Conservation (phyloP, 2,113 vertebrate genomes). For the Corydoras sp. region DNA sequence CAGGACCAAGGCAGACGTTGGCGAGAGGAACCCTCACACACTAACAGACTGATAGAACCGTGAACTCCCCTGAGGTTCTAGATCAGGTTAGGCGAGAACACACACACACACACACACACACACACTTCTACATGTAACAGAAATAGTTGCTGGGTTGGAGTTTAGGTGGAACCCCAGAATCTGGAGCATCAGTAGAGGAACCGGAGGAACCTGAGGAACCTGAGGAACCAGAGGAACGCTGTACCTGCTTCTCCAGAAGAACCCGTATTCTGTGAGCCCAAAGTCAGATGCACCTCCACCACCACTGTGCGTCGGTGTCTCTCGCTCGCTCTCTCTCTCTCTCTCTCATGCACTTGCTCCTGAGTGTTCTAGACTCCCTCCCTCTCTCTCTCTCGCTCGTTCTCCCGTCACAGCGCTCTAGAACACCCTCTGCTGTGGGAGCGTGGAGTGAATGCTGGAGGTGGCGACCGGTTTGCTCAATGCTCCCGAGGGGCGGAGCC, state of each 20-base stretch:
- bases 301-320: background rate
- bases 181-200: no score
- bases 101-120: slow-evolving; percentile 10
- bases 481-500: slow-evolving; percentile 33
- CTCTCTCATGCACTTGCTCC: background rate
- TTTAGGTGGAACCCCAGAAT: no score
- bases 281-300: background rate
- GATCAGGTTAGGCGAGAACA: background rate
- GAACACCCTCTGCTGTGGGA: slow-evolving; percentile 14
- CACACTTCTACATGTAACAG: background rate
- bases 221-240: no score
- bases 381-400: slow-evolving; percentile 12
- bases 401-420: background rate
- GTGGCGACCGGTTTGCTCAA: slow-evolving; percentile 41
- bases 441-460: slow-evolving; percentile 31
- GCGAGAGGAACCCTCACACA: no score
- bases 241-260: slow-evolving; percentile 40
- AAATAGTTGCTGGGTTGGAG: no score
- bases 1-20: background rate
- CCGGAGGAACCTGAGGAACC: no score
- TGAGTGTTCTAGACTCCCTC: background rate
- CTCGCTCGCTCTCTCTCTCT: slow-evolving; percentile 17
- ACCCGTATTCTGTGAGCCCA: background rate
- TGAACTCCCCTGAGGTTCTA: background rate
- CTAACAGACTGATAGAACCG: background rate